Percentiles rank a stretch among this genome's conserved stretches.
Conservation (phyloP, 2,888 invertebrate species). For the Andrena bicolor region DNA sequence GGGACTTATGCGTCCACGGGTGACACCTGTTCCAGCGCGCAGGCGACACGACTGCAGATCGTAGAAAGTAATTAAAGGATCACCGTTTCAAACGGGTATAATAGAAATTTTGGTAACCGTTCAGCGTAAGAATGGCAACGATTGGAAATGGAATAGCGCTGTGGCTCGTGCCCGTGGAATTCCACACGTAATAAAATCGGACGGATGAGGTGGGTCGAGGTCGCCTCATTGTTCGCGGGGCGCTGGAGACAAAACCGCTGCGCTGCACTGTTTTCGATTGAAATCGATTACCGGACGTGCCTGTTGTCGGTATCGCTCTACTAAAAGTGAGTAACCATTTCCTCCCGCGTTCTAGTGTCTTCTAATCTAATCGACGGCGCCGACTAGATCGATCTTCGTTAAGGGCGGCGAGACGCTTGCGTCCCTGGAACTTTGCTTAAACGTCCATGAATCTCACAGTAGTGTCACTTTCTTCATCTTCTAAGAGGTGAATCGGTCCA, state of each 20-base stretch:
- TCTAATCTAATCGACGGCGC: constrained; percentile 33
- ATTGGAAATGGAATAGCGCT: constrained; percentile 17
- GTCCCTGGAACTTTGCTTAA: too few relatives aligned
- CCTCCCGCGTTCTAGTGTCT: constrained; percentile 22
- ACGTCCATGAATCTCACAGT: neutral
- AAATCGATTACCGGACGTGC: constrained; percentile 62
- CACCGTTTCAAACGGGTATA: neutral
- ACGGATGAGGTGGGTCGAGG: constrained; percentile 79
- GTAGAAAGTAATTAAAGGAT: neutral
- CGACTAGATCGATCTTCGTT: neutral
- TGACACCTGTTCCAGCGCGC: constrained; percentile 31
- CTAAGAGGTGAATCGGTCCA: too few relatives aligned
- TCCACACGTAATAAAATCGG: constrained; percentile 73
- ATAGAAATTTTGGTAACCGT: neutral
- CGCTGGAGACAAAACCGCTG: constrained; percentile 50
- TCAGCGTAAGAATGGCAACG: constrained; percentile 10
- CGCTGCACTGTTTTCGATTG: constrained; percentile 57
- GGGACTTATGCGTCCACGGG: neutral
- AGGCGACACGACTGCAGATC: constrained; percentile 11
- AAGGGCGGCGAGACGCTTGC: too few relatives aligned
- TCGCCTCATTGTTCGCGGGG: constrained; percentile 62
- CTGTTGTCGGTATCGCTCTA: constrained; percentile 28
- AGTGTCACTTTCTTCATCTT: too few relatives aligned
- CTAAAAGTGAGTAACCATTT: constrained; percentile 46
- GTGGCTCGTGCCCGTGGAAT: constrained; percentile 65